Evolutionary conservation across 2,888 invertebrate species (phyloP).

Genomic region (Periphyllus acericola): DNA sequence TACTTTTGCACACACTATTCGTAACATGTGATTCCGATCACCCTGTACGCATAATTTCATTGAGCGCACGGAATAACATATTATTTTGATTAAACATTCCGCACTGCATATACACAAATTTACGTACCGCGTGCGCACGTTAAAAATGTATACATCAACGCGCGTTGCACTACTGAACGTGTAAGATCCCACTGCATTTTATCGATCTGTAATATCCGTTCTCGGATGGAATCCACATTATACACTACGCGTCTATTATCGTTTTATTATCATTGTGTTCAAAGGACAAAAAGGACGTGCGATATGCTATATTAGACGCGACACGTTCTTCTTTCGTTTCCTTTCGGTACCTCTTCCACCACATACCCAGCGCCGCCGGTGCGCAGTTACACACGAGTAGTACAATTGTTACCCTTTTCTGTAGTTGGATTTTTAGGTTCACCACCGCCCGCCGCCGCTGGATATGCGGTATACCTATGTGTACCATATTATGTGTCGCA

Average conservation of each 20-base stretch:
- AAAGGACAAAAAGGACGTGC: neutral
- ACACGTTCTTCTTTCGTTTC: neutral
- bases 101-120: too few species aligned
- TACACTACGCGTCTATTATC: too few species aligned
- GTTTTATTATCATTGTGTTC: neutral
- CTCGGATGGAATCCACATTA: neutral
- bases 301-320: neutral
- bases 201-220: neutral
- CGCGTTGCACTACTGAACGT: neutral
- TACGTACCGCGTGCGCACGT: too few species aligned
- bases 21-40: too few species aligned
- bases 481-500: neutral
- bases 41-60: too few species aligned
- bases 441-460: neutral
- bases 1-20: too few species aligned
- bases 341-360: neutral
- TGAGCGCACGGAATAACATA: too few species aligned
- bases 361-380: neutral
- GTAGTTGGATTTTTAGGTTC: neutral
- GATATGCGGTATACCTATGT: neutral
- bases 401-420: constrained; percentile 31
- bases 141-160: neutral
- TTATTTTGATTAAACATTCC: too few species aligned
- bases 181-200: too few species aligned
- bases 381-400: neutral